Percentiles rank a stretch among this genome's conserved stretches.
Evolutionary conservation across 2,113 vertebrate species (phyloP).

Genomic region (Ramphastos sulfuratus): DNA sequence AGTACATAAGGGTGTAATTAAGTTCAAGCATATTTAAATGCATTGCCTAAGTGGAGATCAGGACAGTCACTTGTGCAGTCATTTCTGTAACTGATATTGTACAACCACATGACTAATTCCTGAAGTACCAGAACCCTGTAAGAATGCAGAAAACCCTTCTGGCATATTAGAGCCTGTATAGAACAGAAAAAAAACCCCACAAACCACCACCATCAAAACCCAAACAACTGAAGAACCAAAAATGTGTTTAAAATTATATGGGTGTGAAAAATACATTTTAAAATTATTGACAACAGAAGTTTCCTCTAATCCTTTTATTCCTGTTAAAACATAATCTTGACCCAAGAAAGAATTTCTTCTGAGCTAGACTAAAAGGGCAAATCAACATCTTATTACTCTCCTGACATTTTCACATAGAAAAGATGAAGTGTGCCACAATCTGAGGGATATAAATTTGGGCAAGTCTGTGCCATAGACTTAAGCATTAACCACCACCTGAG

Average conservation of each 20-base stretch:
- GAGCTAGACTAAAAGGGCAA: neutral
- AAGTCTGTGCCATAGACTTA: neutral
- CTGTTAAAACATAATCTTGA: neutral
- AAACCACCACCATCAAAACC: too few relatives aligned
- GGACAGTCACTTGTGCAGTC: neutral
- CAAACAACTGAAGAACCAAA: neutral
- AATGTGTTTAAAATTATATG: neutral
- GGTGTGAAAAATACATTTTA: neutral
- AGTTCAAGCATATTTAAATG: neutral
- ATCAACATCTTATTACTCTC: neutral
- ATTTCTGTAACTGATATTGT: neutral
- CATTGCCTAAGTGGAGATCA: neutral
- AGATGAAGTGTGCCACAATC: neutral
- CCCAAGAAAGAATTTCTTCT: neutral
- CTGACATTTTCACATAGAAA: neutral
- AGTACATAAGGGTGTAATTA: neutral
- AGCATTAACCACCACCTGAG: neutral
- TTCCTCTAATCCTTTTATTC: neutral
- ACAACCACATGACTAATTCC: neutral
- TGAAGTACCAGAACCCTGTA: neutral
- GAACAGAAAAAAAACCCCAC: neutral
- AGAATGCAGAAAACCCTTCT: neutral
- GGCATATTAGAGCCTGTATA: neutral
- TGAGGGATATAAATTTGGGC: neutral
- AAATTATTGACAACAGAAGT: neutral